Percentiles rank a stretch among this genome's conserved stretches.
Evolutionary conservation across 2,888 invertebrate genomes (phyloP).

Genomic region (Oscheius myriophilus): DNA sequence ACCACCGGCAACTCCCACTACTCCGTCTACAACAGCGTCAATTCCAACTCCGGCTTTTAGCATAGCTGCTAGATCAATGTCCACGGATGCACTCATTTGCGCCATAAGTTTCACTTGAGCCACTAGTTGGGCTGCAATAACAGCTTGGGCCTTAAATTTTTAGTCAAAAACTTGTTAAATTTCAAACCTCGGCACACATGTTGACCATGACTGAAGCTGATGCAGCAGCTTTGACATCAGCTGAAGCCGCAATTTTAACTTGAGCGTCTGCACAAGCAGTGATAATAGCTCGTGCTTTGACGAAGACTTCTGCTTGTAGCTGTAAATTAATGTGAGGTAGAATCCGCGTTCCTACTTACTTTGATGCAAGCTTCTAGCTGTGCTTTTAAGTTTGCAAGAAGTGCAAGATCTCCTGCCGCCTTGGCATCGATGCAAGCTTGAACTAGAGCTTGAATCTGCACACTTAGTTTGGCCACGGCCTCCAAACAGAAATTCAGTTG

Average conservation of each 20-base stretch:
- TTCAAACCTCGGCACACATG: too few species aligned
- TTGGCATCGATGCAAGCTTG: conserved; percentile 6
- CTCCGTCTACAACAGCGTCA: conserved; percentile 8
- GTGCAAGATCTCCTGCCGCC: neutral
- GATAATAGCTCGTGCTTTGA: neutral
- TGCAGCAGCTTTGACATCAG: too few species aligned
- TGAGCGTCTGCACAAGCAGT: too few species aligned
- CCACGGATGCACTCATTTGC: too few species aligned
- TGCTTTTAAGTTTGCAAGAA: conserved; percentile 2
- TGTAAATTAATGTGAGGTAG: too few species aligned
- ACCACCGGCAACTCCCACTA: conserved; percentile 4
- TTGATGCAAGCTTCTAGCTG: conserved; percentile 7
- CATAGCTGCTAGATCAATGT: conserved; percentile 5
- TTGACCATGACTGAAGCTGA: too few species aligned
- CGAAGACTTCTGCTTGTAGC: conserved; percentile 15
- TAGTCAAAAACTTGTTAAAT: too few species aligned
- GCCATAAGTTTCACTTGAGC: too few species aligned
- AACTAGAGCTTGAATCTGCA: conserved; percentile 8
- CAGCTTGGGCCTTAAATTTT: too few species aligned
- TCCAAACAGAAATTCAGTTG: conserved; percentile 13
- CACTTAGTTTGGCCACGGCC: conserved; percentile 8
- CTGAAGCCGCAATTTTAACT: too few species aligned
- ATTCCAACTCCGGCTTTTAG: conserved; percentile 8
- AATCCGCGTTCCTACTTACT: too few species aligned
- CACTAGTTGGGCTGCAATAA: too few species aligned